These are phyloP conservation scores for Anguilla obscura DNA, from an alignment of 2,797 vertebrate genomes.

Conservation along the genomic window DNA sequence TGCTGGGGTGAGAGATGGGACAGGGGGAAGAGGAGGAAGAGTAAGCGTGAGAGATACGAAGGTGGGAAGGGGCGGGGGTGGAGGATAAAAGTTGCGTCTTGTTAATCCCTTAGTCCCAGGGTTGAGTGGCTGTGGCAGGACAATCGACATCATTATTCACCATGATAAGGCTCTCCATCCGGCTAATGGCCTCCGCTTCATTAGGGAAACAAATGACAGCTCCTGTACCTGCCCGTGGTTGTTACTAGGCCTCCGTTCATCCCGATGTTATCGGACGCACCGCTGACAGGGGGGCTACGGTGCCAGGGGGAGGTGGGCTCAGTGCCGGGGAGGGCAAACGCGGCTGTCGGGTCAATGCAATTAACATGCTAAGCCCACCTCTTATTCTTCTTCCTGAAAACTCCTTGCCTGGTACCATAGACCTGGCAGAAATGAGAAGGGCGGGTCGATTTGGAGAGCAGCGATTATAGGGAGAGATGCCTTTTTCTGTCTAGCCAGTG, in stretches of 20 bases:
- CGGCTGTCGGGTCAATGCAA: constrained; percentile 11
- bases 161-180: constrained; percentile 64
- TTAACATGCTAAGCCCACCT: background rate
- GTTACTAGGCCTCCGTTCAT: constrained; percentile 61
- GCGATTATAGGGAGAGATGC: constrained; percentile 1
- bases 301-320: background rate
- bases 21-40: background rate
- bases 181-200: constrained; percentile 75
- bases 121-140: constrained; percentile 39
- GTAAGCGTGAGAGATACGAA: constrained; percentile 16
- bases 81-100: constrained; percentile 32
- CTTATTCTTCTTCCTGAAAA: background rate
- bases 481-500: background rate
- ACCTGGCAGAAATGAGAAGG: constrained; percentile 8
- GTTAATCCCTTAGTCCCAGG: constrained; percentile 33
- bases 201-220: constrained; percentile 72
- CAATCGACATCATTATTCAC: constrained; percentile 63
- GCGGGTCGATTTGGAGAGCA: constrained; percentile 22
- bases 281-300: constrained; percentile 63
- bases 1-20: constrained; percentile 13
- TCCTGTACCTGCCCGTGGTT: constrained; percentile 65
- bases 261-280: constrained; percentile 68
- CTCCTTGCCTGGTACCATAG: background rate
- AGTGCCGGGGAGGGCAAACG: background rate
- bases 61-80: background rate